These are phyloP conservation scores for Sinosuthora webbiana DNA, from an alignment of 2,113 vertebrate species.

Conservation along the genomic window DNA sequence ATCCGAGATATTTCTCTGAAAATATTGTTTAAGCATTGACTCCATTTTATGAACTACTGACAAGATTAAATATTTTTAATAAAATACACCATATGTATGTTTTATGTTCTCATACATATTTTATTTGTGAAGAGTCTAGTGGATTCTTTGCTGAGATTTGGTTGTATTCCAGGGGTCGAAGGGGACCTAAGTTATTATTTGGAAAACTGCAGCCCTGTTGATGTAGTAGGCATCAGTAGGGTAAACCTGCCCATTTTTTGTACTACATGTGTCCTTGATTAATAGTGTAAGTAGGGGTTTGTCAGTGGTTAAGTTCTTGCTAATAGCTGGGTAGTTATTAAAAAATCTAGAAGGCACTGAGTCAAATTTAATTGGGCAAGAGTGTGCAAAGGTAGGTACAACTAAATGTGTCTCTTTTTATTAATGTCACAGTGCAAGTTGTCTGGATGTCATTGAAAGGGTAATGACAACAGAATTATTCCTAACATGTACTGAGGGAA, in stretches of 20 bases:
- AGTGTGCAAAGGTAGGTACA: conserved; percentile 23
- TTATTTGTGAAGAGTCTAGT: not conserved
- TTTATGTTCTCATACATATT: not conserved
- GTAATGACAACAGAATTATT: not conserved
- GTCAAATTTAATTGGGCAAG: conserved; percentile 50
- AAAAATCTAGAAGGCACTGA: conserved; percentile 17
- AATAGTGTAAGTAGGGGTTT: not conserved
- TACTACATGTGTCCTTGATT: not conserved
- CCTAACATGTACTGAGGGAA: not conserved
- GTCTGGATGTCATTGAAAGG: conserved; percentile 26
- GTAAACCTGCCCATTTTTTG: not conserved
- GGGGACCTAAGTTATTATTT: not conserved
- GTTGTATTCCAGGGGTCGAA: not conserved
- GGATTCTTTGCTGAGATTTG: not conserved
- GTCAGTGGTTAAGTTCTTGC: not conserved
- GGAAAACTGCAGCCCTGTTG: not conserved
- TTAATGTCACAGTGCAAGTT: not conserved
- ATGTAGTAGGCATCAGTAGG: not conserved
- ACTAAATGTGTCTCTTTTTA: conserved; percentile 1
- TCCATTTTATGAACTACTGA: not conserved
- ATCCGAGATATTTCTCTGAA: not conserved
- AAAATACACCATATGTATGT: not conserved
- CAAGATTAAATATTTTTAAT: not conserved
- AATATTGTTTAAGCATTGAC: not conserved
- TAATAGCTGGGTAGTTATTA: conserved; percentile 7